Evolutionary conservation across 2,888 invertebrate species (phyloP).

Genomic region (Brenthis daphne): DNA sequence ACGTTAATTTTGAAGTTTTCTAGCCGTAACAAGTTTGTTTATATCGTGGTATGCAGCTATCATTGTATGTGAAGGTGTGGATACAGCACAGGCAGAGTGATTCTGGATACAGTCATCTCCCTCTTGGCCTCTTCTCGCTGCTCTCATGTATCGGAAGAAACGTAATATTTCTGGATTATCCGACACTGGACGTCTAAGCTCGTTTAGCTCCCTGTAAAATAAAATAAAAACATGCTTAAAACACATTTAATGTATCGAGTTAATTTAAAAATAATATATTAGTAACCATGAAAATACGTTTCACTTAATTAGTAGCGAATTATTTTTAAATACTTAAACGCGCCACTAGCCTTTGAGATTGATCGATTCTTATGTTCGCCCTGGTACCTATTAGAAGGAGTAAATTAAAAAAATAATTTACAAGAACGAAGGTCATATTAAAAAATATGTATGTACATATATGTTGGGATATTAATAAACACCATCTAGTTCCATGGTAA

Average conservation of each 20-base stretch:
- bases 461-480: too few species aligned
- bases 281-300: too few species aligned
- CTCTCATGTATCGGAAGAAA: slow-evolving; percentile 95
- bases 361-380: too few species aligned
- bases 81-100: slow-evolving; percentile 84
- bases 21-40: slow-evolving; percentile 92
- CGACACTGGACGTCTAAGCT: slow-evolving; percentile 90
- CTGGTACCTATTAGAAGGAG: too few species aligned
- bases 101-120: slow-evolving; percentile 87
- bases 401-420: too few species aligned
- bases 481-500: too few species aligned
- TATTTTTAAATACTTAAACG: too few species aligned
- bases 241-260: background rate
- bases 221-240: background rate
- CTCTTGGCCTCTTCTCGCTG: slow-evolving; percentile 92
- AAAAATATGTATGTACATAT: too few species aligned
- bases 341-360: too few species aligned
- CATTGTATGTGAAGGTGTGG: slow-evolving; percentile 89
- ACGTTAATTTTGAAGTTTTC: slow-evolving; percentile 76
- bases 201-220: slow-evolving; percentile 89
- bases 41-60: slow-evolving; percentile 93
- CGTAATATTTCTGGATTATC: slow-evolving; percentile 93
- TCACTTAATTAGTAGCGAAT: too few species aligned
- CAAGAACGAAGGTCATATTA: too few species aligned
- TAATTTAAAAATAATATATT: background rate